Evolutionary conservation across 1,140 invertebrate species (phyloP).

Genomic region (Scaptomyza montana): DNA sequence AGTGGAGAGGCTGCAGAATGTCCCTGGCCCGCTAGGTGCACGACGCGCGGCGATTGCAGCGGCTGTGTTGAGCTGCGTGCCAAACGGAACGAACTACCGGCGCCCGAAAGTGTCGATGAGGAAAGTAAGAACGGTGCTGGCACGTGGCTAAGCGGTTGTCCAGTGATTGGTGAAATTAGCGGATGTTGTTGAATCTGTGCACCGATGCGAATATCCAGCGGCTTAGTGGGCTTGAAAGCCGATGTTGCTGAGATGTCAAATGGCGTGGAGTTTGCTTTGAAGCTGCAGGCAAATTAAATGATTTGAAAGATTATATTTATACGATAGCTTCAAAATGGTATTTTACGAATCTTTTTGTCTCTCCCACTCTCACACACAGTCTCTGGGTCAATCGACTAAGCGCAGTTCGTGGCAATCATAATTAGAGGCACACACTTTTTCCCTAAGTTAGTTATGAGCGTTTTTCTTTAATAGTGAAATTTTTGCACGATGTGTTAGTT

Average conservation of each 20-base stretch:
- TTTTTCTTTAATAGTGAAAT: slow-evolving; percentile 70
- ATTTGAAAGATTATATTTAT: neutral
- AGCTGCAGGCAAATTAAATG: slow-evolving; percentile 49
- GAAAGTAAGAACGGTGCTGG: slow-evolving; percentile 63
- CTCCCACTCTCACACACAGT: slow-evolving; percentile 17
- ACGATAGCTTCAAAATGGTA: neutral
- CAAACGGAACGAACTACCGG: slow-evolving; percentile 55
- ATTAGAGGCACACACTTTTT: slow-evolving; percentile 38
- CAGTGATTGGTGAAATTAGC: slow-evolving; percentile 67
- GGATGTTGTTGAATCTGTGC: slow-evolving; percentile 28
- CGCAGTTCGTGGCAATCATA: slow-evolving; percentile 50
- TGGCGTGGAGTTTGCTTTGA: slow-evolving; percentile 77
- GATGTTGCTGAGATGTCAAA: slow-evolving; percentile 73
- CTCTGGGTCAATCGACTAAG: neutral
- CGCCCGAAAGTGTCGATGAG: slow-evolving; percentile 56
- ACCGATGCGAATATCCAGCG: slow-evolving; percentile 62
- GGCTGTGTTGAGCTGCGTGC: slow-evolving; percentile 71
- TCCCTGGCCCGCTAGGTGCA: slow-evolving; percentile 51
- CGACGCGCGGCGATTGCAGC: slow-evolving; percentile 65
- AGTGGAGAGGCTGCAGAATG: neutral
- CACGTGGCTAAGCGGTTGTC: slow-evolving; percentile 68
- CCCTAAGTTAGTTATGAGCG: slow-evolving; percentile 55
- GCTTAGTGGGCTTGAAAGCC: slow-evolving; percentile 77
- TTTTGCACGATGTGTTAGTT: slow-evolving; percentile 38
- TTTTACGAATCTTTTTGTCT: neutral